phyloP scores from a whole-genome alignment of 1,140 invertebrate species.

The Chionoecetes opilio region DNA sequence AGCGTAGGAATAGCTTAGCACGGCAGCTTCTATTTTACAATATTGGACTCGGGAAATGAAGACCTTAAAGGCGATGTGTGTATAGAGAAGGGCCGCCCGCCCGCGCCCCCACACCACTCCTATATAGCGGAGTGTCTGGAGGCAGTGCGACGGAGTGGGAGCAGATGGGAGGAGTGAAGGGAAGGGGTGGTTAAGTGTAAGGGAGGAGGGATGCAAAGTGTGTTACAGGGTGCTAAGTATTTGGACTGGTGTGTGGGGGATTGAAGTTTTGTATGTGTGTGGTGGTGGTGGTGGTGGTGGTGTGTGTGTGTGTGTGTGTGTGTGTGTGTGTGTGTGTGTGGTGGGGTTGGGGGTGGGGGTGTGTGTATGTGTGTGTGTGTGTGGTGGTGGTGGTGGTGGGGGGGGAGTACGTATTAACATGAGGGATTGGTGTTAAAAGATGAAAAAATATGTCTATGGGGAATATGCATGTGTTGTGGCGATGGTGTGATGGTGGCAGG shows the following conservation, averaged over 20 bases:
- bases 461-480: not conserved
- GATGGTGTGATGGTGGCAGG: not conserved
- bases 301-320: conserved; percentile 21
- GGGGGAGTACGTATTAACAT: not conserved
- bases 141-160: not conserved
- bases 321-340: conserved; percentile 16
- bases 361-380: conserved; percentile 14
- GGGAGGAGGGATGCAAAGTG: not conserved
- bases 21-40: conserved; percentile 71
- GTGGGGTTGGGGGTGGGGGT: not conserved
- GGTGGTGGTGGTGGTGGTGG: too few species aligned
- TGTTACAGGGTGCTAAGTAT: too few species aligned
- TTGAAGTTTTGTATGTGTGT: not conserved
- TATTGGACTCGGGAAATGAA: conserved; percentile 77
- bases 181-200: not conserved
- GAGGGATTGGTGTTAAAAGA: not conserved
- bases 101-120: not conserved
- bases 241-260: not conserved
- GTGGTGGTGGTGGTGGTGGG: not conserved
- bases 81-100: conserved; percentile 7
- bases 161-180: not conserved
- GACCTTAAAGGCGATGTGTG: conserved; percentile 73
- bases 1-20: conserved; percentile 61
- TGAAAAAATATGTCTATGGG: not conserved
- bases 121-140: conserved; percentile 3